A percentile compares a stretch with the other conserved stretches of the same genome.
These are phyloP conservation scores for Notodonta ziczac DNA, from an alignment of 2,888 invertebrate genomes.

Conservation along the genomic window DNA sequence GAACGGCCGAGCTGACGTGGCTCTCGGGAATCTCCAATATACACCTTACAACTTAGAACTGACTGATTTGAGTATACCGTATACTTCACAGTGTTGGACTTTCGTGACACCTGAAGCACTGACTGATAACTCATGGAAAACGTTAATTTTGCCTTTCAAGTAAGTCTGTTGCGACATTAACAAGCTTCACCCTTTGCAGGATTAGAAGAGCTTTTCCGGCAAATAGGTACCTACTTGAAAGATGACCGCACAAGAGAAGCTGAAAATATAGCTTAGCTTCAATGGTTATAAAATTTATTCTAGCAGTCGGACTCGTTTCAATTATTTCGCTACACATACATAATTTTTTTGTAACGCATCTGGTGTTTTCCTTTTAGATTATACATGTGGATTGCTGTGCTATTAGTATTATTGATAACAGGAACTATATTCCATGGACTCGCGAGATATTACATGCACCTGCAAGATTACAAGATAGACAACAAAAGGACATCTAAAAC, in stretches of 20 bases:
- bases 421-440: slow-evolving; percentile 87
- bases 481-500: slow-evolving; percentile 10
- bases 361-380: slow-evolving; percentile 73
- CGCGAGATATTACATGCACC: slow-evolving; percentile 83
- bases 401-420: slow-evolving; percentile 87
- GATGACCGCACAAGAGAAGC: too few species aligned
- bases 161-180: slow-evolving; percentile 58
- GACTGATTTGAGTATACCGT: slow-evolving; percentile 90
- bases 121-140: slow-evolving; percentile 93
- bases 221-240: too few species aligned
- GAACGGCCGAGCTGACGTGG: slow-evolving; percentile 87
- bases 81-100: slow-evolving; percentile 92
- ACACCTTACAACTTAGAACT: slow-evolving; percentile 87
- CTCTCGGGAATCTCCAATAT: slow-evolving; percentile 91
- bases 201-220: too few species aligned
- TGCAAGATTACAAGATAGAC: slow-evolving; percentile 55
- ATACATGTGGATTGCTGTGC: slow-evolving; percentile 90
- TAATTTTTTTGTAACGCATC: too few species aligned
- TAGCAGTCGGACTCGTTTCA: too few species aligned
- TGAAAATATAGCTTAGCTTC: too few species aligned
- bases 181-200: not conserved
- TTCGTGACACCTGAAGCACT: slow-evolving; percentile 93
- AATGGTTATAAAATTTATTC: too few species aligned
- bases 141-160: slow-evolving; percentile 92
- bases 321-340: too few species aligned